Base-by-base conservation (phyloP, 30 jellyfish, hydroid and myxozoan genomes). In the Nemopilema nomurai region DNA sequence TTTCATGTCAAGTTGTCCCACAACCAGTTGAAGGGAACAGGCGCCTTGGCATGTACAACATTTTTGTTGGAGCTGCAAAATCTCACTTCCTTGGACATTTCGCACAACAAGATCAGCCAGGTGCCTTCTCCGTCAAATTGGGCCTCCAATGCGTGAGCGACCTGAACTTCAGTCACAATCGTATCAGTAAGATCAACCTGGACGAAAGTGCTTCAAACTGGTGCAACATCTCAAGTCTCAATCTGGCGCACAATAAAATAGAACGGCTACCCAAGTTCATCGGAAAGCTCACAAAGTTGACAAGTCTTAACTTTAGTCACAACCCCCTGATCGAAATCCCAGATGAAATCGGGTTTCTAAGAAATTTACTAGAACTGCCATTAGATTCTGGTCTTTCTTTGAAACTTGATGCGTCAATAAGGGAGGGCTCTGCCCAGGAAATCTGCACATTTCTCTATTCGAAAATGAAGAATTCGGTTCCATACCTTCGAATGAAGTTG, bases 121-220 rank as follows among this genome's bases (percentile, higher is more conserved):
- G 62, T 94, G 49, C 99, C 99, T 4, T 57, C 89, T 18, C 94
- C 97, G 33, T 51, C 93, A n/a, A 23, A 71, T 41, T 94, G 99
- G 99, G 74, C 91, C 18, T 85, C 99, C 65, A 87, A 21, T 29
- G 86, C 49, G 53, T 94, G 24, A 65, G 79, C 3, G 97, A 94
- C 62, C 67, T 94, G 64, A 85, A 74, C 71, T 81, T 89, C 51
- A 78, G 83, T 70, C 74, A 89, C 49, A 94, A 94, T 85, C 57
- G 91, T 24, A 94, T 94, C 16, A 67, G 84, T 77, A 72, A 79
- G 70, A 18, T 94, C 57, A 82, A 80, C 53, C 73, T 94, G 27
- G 87, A 62, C 18, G 73, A 65, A 9, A 51, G 71, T 64, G 84
- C 83, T 28, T 18, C 88, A 20, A 18, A 49, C 28, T 83, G 96